phyloP scores from a whole-genome alignment of 1,140 invertebrate genomes.

The Platyscapa corneri region DNA sequence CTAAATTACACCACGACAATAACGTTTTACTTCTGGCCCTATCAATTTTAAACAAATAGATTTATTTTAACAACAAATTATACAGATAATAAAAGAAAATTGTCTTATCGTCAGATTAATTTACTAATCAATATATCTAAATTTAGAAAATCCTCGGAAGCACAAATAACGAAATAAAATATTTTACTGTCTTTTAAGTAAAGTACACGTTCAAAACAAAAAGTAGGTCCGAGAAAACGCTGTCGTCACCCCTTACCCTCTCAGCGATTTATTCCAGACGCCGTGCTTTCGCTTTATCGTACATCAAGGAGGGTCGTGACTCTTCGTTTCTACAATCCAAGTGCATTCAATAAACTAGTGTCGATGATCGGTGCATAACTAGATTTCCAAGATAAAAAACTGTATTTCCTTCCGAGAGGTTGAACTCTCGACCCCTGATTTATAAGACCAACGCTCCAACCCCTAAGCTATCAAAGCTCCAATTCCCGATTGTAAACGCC shows the following conservation, averaged over 20 bases:
- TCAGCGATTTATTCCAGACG: neutral
- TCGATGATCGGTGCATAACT: neutral
- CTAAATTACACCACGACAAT: too few relatives aligned
- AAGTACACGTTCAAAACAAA: neutral
- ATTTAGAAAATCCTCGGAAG: neutral
- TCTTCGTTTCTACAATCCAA: neutral
- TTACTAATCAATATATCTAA: neutral
- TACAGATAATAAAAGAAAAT: too few relatives aligned
- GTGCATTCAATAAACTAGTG: neutral
- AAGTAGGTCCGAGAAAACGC: neutral
- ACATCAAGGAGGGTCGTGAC: neutral
- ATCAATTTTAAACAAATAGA: too few relatives aligned
- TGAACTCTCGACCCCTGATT: constrained; percentile 93
- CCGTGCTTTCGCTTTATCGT: neutral
- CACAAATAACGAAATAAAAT: neutral
- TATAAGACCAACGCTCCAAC: constrained; percentile 95
- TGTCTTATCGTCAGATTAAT: too few relatives aligned
- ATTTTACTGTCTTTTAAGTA: neutral
- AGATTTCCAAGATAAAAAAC: constrained; percentile 49
- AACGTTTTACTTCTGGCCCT: too few relatives aligned
- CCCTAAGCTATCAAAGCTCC: constrained; percentile 88
- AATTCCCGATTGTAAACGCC: neutral
- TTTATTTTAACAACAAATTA: too few relatives aligned
- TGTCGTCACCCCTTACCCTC: neutral
- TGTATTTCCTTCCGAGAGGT: constrained; percentile 82